Evolutionary conservation across 1,140 invertebrate species (phyloP), one percentile per base, ranked within the genome.

Genomic region (Sinella curviseta): DNA sequence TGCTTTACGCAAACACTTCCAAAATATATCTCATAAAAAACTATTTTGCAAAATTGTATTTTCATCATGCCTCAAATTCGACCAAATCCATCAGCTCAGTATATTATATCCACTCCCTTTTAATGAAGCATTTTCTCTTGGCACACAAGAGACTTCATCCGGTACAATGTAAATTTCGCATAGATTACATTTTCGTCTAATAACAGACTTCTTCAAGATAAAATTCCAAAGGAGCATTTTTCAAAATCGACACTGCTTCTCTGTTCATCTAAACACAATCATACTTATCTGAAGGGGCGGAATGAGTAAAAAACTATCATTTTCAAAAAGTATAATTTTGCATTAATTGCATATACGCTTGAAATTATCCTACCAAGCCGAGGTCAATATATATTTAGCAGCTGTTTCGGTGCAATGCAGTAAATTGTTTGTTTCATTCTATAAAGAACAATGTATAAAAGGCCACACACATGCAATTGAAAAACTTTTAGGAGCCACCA

Each of bases 251-350:
- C 4, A 17, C 4, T 4, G 4, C 17, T 48, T 17, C 39, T 48
- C 39, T 48, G 39, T 17, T 48, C 39, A n/a, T n/a, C n/a, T n/a
- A n/a, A n/a, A n/a, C n/a, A n/a, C n/a, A n/a, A n/a, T n/a, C n/a
- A n/a, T n/a, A n/a, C n/a, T n/a, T n/a, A n/a, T n/a, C n/a, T n/a
- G n/a, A n/a, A n/a, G n/a, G n/a, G n/a, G n/a, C n/a, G n/a, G n/a
- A n/a, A n/a, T n/a, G n/a, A n/a, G n/a, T 48, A 3, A 60, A 60
- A 60, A 60, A 24, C 8, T 60, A 60, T 8, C 55, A 60, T 60
- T 60, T 60, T 14, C 14, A 60, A 60, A 60, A 60, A 60, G 55
- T 60, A 60, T 60, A 60, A 60, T 60, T 60, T 60, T 60, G 14
- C 55, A 60, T 60, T 60, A 60, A 60, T 60, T 60, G 24, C 55